These are phyloP conservation scores for Chionomys nivalis DNA, from an alignment of 2,113 vertebrate species.

Conservation along the genomic window DNA sequence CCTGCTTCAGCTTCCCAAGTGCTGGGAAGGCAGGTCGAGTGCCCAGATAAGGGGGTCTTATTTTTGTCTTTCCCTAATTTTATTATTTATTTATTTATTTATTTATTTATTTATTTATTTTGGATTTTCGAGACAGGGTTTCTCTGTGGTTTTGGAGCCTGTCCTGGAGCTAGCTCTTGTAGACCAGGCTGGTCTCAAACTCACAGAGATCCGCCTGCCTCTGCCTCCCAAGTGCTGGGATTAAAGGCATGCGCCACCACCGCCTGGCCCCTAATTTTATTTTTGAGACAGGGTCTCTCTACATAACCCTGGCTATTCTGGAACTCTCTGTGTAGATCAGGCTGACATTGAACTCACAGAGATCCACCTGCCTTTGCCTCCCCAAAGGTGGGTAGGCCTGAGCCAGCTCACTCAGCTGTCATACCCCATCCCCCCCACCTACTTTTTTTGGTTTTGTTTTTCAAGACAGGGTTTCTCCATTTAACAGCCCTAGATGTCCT, in stretches of 20 bases:
- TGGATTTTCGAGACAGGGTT: too few relatives aligned
- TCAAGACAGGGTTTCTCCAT: neutral
- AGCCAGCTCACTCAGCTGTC: neutral
- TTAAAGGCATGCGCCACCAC: too few relatives aligned
- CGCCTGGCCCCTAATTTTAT: neutral
- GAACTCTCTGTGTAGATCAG: neutral
- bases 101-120: neutral
- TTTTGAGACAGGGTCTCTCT: neutral
- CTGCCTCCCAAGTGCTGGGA: too few relatives aligned
- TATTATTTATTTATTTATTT: neutral
- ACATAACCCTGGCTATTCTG: neutral
- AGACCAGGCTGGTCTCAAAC: too few relatives aligned
- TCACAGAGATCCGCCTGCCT: too few relatives aligned
- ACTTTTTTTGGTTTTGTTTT: neutral
- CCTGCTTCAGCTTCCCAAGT: neutral
- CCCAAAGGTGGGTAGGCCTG: neutral
- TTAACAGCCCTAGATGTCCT: neutral
- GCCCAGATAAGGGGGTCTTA: neutral
- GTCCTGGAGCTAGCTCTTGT: too few relatives aligned
- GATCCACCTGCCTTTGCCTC: neutral
- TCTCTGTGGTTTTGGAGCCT: too few relatives aligned
- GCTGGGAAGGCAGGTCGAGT: neutral
- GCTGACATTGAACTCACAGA: neutral
- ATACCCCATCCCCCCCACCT: too few relatives aligned
- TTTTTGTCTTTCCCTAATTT: neutral